Conservation (phyloP, 2,888 invertebrate species). For the Noctua pronuba region DNA sequence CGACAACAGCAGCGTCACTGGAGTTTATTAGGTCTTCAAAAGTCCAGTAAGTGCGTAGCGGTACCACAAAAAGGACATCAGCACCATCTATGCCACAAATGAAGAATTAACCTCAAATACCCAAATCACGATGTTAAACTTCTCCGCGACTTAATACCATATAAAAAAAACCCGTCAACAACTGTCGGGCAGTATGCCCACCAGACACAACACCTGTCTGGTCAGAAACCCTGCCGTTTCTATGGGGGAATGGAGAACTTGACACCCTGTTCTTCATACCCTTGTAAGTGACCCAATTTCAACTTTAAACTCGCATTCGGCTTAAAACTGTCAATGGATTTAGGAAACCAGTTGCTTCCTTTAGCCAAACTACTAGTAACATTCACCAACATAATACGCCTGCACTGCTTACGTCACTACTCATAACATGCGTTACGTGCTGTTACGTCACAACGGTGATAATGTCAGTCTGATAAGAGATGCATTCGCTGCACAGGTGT, state of each 20-base stretch:
- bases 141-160: no score
- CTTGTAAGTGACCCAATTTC: no score
- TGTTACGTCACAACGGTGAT: constrained; percentile 44
- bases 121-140: no score
- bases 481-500: constrained; percentile 45
- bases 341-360: neutral
- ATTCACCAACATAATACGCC: neutral
- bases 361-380: neutral
- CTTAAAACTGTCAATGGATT: neutral
- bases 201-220: no score
- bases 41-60: neutral
- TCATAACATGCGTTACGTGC: constrained; percentile 19
- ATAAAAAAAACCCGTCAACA: no score
- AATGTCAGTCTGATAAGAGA: constrained; percentile 46
- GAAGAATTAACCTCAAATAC: no score
- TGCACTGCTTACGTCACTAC: constrained; percentile 27
- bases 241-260: neutral
- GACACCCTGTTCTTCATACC: no score
- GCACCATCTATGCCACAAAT: no score
- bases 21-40: neutral
- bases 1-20: neutral
- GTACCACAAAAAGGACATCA: no score
- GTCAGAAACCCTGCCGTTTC: neutral
- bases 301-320: no score
- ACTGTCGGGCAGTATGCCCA: no score